Percentiles rank a stretch among this genome's conserved stretches.
Conservation (phyloP, 2,888 invertebrate species). For the Coleophora flavipennella region DNA sequence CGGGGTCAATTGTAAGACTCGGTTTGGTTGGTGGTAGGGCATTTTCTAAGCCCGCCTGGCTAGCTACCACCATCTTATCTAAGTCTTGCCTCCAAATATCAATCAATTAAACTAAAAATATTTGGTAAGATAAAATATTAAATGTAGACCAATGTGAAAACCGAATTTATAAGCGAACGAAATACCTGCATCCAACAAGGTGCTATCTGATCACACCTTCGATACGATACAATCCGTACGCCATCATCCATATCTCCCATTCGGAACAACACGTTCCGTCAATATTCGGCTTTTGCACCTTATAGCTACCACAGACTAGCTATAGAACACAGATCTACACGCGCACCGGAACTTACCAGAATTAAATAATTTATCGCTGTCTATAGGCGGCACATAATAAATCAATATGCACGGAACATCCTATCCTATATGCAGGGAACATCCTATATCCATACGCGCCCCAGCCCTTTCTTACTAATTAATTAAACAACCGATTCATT, state of each 20-base stretch:
- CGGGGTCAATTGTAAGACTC: too few relatives aligned
- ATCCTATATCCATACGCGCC: slow-evolving; percentile 20
- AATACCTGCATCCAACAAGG: neutral
- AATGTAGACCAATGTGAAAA: too few relatives aligned
- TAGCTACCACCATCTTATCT: too few relatives aligned
- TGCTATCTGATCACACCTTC: neutral
- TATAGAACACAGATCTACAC: slow-evolving; percentile 23
- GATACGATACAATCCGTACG: too few relatives aligned
- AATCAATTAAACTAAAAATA: too few relatives aligned
- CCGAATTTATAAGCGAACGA: too few relatives aligned
- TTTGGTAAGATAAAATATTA: too few relatives aligned
- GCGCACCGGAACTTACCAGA: slow-evolving; percentile 57
- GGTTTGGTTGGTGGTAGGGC: too few relatives aligned
- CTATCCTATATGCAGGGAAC: slow-evolving; percentile 40
- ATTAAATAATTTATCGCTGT: slow-evolving; percentile 68
- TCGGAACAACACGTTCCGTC: slow-evolving; percentile 3
- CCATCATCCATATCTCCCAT: neutral
- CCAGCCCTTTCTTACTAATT: slow-evolving; percentile 75
- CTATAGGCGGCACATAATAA: slow-evolving; percentile 58
- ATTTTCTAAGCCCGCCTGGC: too few relatives aligned
- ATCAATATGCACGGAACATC: slow-evolving; percentile 70
- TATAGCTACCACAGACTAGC: neutral
- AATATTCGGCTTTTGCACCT: neutral
- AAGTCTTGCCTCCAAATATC: too few relatives aligned
- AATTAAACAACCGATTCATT: slow-evolving; percentile 85